Percentiles rank a stretch among this genome's conserved stretches.
These are phyloP conservation scores for Actenoides hombroni DNA, from an alignment of 2,113 vertebrate species.

Conservation along the genomic window DNA sequence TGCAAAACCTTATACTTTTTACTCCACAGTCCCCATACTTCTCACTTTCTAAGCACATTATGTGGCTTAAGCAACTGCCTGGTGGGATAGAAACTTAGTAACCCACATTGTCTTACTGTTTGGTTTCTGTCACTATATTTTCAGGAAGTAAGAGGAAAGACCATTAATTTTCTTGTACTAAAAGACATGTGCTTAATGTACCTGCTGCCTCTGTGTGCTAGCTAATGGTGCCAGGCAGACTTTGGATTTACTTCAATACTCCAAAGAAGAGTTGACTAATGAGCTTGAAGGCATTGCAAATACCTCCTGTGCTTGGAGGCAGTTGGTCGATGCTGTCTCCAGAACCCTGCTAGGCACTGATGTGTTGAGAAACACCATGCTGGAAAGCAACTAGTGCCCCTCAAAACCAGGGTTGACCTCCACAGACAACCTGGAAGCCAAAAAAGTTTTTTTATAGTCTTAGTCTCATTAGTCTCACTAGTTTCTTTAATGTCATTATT, in stretches of 20 bases:
- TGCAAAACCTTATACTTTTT: not conserved
- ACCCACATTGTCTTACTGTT: not conserved
- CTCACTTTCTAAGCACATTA: not conserved
- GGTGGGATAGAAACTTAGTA: not conserved
- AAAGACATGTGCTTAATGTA: not conserved
- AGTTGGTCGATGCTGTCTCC: not conserved
- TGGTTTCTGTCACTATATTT: not conserved
- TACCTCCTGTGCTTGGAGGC: not conserved
- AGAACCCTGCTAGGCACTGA: not conserved
- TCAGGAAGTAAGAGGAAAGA: not conserved
- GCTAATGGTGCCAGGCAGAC: not conserved
- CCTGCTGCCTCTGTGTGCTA: not conserved
- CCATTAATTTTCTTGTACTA: not conserved
- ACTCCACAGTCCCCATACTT: not conserved
- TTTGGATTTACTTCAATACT: not conserved
- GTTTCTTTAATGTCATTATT: not conserved
- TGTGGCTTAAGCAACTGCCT: not conserved
- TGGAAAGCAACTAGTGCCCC: not conserved
- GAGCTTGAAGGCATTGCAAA: not conserved
- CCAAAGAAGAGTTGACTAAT: not conserved
- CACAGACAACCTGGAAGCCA: not conserved
- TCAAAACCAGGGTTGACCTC: not conserved
- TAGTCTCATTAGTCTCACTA: not conserved
- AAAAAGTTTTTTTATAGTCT: not conserved
- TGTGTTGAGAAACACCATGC: not conserved